Evolutionary conservation across 2,888 invertebrate genomes (phyloP), one percentile per base, ranked within the genome.

Genomic region (Ectobius pallidus): DNA sequence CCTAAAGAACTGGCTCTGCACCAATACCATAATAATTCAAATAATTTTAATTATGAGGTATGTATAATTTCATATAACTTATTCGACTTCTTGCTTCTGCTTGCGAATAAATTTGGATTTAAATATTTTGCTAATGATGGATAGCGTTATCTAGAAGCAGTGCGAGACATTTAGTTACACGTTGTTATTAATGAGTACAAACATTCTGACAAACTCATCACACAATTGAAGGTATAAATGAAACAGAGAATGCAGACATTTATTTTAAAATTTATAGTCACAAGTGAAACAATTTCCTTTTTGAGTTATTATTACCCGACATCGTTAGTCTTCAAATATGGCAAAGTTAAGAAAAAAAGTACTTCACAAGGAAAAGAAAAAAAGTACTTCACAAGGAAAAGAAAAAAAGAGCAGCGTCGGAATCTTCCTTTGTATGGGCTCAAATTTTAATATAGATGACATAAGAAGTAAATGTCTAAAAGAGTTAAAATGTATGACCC

Each of bases 361-460:
- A 34, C 30, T 20, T 30, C n/a, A 25, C 22, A 16, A 25, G 4
- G 25, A 55, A 55, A 22, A 55, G 9, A 6, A 18, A 18, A 55
- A 55, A 22, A 63, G 34, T 6, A 34, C 30, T 20, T 30, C n/a
- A 25, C 22, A 16, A 25, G 4, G 25, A 55, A 55, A 22, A 55
- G 9, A 6, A 18, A 18, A 55, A 55, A 22, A 11, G 11, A 22
- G 22, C 22, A 55, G 55, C 55, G 65, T 65, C 65, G 65, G 65
- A 65, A 46, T n/a, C 20, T 25, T 58, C 30, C 65, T 65, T 65
- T 65, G 65, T 44, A 65, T 22, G 25, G 42, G 18, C 46, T 16
- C 42, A 65, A 18, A n/a, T 22, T 18, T 61, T 65, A 65, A 65
- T 65, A 65, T 46, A 65, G 65, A 65, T 44, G 65, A 46, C 63